Conservation (phyloP, 2,113 vertebrate species). For the Nerophis lumbriciformis region DNA sequence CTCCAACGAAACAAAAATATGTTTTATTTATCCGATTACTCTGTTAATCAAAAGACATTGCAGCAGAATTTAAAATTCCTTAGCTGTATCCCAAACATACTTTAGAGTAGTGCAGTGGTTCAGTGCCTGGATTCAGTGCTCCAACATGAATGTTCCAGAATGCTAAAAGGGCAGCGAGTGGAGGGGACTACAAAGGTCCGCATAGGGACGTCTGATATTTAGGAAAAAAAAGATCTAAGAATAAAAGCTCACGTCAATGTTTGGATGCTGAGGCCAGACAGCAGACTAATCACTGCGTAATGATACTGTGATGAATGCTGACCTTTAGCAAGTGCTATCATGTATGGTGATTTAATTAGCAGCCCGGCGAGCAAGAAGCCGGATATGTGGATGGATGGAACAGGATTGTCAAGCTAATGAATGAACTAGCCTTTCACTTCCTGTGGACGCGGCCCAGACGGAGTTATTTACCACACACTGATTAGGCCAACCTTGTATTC, state of each 20-base stretch:
- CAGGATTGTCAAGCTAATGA: conserved; percentile 57
- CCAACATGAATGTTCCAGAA: background rate
- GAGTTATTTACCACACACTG: conserved; percentile 51
- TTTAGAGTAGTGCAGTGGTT: too few relatives aligned
- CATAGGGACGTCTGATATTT: background rate
- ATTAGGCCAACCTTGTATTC: conserved; percentile 32
- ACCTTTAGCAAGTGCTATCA: conserved; percentile 71
- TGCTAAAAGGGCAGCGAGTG: conserved; percentile 9
- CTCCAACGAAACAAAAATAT: too few relatives aligned
- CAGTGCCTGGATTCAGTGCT: background rate
- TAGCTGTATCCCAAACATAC: too few relatives aligned
- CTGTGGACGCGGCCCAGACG: conserved; percentile 63
- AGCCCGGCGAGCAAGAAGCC: conserved; percentile 42
- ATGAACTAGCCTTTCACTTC: conserved; percentile 56
- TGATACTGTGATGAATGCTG: conserved; percentile 72
- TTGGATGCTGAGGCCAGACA: background rate
- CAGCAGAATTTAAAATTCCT: too few relatives aligned
- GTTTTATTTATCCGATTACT: too few relatives aligned
- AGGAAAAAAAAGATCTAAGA: background rate
- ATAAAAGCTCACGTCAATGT: background rate
- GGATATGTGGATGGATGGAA: conserved; percentile 52
- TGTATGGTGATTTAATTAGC: conserved; percentile 73
- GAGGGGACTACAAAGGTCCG: background rate
- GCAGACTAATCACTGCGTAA: conserved; percentile 67
- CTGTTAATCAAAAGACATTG: too few relatives aligned